Evolutionary conservation across 1,140 invertebrate species (phyloP).

Genomic region (Tetranychus cinnabarinus): DNA sequence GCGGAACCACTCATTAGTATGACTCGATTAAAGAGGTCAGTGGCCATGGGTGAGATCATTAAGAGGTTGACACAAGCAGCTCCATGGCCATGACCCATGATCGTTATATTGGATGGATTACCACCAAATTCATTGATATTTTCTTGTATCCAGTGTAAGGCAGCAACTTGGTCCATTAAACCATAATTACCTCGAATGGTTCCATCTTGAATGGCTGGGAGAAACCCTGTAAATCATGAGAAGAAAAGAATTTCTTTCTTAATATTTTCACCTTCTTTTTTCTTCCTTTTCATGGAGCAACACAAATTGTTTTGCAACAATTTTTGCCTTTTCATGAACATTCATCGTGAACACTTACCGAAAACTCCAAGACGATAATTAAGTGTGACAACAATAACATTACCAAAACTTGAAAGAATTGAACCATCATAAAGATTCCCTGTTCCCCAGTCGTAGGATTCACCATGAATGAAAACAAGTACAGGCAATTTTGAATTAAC

Average conservation of each 20-base stretch:
- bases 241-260: not conserved
- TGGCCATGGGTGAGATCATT: constrained; percentile 64
- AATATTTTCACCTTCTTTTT: too few species aligned
- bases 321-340: too few species aligned
- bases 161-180: constrained; percentile 80
- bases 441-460: constrained; percentile 70
- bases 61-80: constrained; percentile 84
- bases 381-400: constrained; percentile 71
- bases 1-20: constrained; percentile 86
- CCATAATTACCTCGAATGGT: constrained; percentile 56
- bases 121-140: constrained; percentile 79
- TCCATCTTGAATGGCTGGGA: constrained; percentile 13
- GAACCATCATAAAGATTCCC: constrained; percentile 76
- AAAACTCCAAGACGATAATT: constrained; percentile 78
- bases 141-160: constrained; percentile 76
- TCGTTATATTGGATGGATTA: constrained; percentile 70
- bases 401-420: constrained; percentile 58
- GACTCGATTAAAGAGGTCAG: constrained; percentile 75
- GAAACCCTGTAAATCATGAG: constrained; percentile 10
- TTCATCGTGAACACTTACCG: constrained; percentile 31
- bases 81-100: constrained; percentile 81
- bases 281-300: too few species aligned
- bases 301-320: too few species aligned
- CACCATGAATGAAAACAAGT: constrained; percentile 69
- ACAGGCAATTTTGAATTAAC: constrained; percentile 29